These are phyloP conservation scores for Ciconia maguari DNA, from an alignment of 2,113 vertebrate species.

Conservation along the genomic window DNA sequence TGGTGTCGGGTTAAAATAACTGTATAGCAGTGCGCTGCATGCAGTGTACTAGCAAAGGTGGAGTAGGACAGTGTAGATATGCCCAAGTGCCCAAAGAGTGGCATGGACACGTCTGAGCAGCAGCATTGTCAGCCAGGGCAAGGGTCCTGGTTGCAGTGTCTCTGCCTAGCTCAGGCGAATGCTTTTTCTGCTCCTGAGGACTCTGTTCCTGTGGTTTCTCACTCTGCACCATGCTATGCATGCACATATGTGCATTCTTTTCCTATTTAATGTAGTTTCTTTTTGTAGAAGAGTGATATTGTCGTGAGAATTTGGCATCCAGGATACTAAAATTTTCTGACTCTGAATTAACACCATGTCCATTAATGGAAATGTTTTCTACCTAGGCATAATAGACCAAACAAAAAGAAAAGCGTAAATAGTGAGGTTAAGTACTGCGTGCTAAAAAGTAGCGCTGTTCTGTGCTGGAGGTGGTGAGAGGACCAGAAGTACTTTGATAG, in stretches of 20 bases:
- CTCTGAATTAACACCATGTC: not conserved
- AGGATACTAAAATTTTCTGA: not conserved
- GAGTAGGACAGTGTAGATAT: accelerated
- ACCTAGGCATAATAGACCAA: not conserved
- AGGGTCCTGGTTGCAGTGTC: not conserved
- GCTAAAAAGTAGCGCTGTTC: not conserved
- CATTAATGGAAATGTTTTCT: slow-evolving; percentile 13
- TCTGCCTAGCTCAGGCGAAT: not conserved
- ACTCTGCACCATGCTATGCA: accelerated
- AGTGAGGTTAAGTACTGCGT: not conserved
- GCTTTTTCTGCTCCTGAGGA: not conserved
- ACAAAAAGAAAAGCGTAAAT: not conserved
- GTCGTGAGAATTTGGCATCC: not conserved
- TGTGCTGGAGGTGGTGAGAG: not conserved
- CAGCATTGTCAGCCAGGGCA: not conserved
- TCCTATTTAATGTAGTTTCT: not conserved
- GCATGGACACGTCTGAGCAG: not conserved
- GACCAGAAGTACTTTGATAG: not conserved
- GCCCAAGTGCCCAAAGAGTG: not conserved
- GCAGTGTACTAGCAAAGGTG: not conserved
- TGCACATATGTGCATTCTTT: not conserved
- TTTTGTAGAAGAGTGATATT: not conserved
- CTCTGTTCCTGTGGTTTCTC: not conserved
- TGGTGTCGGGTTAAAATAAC: not conserved
- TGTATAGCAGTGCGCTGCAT: not conserved